Base-by-base conservation (phyloP, 2,888 invertebrate genomes). In the Phalera bucephala region DNA sequence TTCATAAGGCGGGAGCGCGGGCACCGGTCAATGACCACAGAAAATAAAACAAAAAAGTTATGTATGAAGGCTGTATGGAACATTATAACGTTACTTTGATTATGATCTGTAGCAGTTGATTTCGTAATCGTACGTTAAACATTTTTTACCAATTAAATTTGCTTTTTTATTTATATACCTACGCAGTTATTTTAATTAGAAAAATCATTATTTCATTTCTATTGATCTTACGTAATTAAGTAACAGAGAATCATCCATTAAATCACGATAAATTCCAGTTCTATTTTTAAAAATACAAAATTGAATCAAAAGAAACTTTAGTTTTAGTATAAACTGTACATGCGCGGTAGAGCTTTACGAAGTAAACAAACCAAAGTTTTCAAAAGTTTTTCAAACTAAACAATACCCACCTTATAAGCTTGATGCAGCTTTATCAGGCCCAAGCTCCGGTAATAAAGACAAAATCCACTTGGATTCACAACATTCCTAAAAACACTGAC, bases 401-500 rank as follows among this genome's bases (percentile, higher is more conserved):
- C 44, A 48, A 40, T 51, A 67, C 78, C 45, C 60, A 85, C 88
- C 85, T 87, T 84, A 47, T 59, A 46, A 56, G 49, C 56, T 49
- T 50, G 57, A 71, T 55, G 64, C 53, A 61, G 66, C 48, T 66
- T 59, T 68, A 66, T 52, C 63, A 67, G 72, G 63, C 67, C 61
- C 65, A 68, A 75, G 69, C 66, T 72, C 68, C 71, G 57, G 54
- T 54, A 56, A 56, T 68, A 70, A 62, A 75, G 66, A 69, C 76
- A 81, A 72, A 77, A 83, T 81, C 76, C 83, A 83, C 76, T 83
- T 71, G 63, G 73, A 87, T 79, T 80, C 86, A 86, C 84, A 83
- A 81, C 87, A 87, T 87, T 86, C 86, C 83, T 77, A 67, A 78
- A 79, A 79, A 77, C 80, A 79, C 83, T 72, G 72, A 72, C 72